Percentiles rank a stretch among this genome's conserved stretches.
phyloP scores from a whole-genome alignment of 2,113 vertebrate genomes.

The Planiliza haematocheilus region DNA sequence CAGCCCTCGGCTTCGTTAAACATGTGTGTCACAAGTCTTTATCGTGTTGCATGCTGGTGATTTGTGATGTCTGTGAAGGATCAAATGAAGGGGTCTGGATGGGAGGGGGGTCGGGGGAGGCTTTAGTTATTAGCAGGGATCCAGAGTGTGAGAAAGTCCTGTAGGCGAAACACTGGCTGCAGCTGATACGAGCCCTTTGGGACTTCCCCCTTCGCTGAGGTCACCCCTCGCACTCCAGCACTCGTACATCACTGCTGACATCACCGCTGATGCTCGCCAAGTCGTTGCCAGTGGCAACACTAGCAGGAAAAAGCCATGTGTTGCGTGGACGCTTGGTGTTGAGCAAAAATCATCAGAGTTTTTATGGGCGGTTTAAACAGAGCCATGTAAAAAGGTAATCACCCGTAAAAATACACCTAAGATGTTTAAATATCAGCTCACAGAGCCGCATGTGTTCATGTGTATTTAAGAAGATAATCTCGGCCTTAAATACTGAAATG shows the following conservation, averaged over 20 bases:
- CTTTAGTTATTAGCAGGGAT: slow-evolving; percentile 26
- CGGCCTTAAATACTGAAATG: no score
- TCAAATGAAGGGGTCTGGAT: slow-evolving; percentile 2
- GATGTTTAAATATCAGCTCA: background rate
- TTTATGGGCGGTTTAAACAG: background rate
- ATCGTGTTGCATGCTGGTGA: slow-evolving; percentile 22
- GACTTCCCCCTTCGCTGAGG: slow-evolving; percentile 66
- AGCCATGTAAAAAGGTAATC: background rate
- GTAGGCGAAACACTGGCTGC: slow-evolving; percentile 45
- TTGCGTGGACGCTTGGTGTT: background rate
- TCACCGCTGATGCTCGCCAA: slow-evolving; percentile 48
- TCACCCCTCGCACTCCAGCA: slow-evolving; percentile 60
- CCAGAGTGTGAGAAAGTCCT: slow-evolving; percentile 73
- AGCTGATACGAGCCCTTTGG: slow-evolving; percentile 62
- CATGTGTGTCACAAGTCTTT: slow-evolving; percentile 30
- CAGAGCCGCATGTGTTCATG: background rate
- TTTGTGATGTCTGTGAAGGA: slow-evolving; percentile 47
- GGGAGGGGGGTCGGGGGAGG: background rate
- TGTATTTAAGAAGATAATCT: background rate
- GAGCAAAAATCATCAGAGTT: slow-evolving; percentile 35
- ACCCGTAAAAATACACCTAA: background rate
- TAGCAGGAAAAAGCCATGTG: slow-evolving; percentile 54
- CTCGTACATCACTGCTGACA: slow-evolving; percentile 75
- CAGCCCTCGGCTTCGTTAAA: background rate
- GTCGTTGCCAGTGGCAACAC: slow-evolving; percentile 53